These are phyloP conservation scores for Molossus molossus DNA, from an alignment of 2,797 vertebrate genomes.

Conservation along the genomic window DNA sequence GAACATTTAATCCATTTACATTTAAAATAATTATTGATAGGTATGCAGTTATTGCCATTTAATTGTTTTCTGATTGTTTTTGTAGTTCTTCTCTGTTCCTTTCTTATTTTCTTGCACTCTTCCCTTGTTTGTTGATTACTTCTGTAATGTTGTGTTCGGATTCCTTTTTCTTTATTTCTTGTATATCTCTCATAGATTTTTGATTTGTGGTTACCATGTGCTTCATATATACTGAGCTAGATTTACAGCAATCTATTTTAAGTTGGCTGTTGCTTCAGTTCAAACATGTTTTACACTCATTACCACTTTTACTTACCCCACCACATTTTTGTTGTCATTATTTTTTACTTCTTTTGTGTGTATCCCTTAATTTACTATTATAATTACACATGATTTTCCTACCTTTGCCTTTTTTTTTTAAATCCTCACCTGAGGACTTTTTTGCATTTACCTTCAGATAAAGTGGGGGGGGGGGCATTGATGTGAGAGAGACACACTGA, in stretches of 20 bases:
- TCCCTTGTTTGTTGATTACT: neutral
- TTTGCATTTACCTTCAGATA: too few relatives aligned
- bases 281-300: neutral
- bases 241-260: neutral
- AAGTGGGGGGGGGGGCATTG: too few relatives aligned
- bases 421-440: too few relatives aligned
- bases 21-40: neutral
- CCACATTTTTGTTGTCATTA: neutral
- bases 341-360: neutral
- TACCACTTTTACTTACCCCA: neutral
- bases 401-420: neutral
- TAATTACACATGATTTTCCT: neutral
- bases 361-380: neutral
- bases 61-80: neutral
- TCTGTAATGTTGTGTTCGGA: neutral
- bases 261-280: neutral
- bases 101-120: neutral
- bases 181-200: neutral
- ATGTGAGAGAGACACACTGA: too few relatives aligned
- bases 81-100: neutral
- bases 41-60: neutral
- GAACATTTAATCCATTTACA: neutral
- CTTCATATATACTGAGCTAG: neutral
- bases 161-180: neutral
- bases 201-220: neutral